Base-by-base conservation (phyloP, 2,113 vertebrate genomes). In the Nycticryphes semicollaris region DNA sequence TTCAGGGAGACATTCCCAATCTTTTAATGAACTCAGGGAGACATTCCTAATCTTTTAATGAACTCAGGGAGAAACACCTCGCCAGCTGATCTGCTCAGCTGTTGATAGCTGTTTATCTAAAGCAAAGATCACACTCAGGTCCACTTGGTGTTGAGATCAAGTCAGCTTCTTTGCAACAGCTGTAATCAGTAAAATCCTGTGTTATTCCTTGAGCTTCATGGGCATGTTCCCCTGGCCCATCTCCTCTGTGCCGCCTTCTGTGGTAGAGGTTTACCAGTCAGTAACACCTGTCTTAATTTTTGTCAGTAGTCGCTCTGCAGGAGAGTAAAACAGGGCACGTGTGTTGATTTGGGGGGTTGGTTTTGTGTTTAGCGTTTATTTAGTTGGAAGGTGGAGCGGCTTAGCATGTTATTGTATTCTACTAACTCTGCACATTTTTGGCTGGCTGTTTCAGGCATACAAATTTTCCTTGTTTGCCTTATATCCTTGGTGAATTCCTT, bases 361-460 rank as follows among this genome's bases (percentile, higher is more conserved):
- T 51, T 43, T 54, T 50, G 35, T 33, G 17, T 87, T 75, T 21
- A 13, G 27, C 27, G 3, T n/a, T 43, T 50, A 9, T 0, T 70
- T 64, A 23, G 60, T 74, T 27, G 5, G 31, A 5, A 2, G 1
- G 3, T 12, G 9, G 3, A 7, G 56, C 2, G 0, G 56, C 31
- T 59, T 35, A 74, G 7, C 15, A 7, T 30, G 4, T 51, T 47
- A 12, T 62, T 31, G 4, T 62, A 12, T 67, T 85, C 3, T 41
- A 3, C 6, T 80, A 43, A 35, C 33, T 84, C 31, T 35, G 20
- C 20, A 21, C 1, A 1, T 35, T 72, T 67, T 72, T 75, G 12
- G 4, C 41, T 79, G 23, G 31, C 90, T 23, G 30, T 63, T 19
- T 79, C 83, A 79, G 12, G 35, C 33, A 47, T 56, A 63, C 23